phyloP scores from a whole-genome alignment of 2,797 vertebrate species.

The Myioborus miniatus region DNA sequence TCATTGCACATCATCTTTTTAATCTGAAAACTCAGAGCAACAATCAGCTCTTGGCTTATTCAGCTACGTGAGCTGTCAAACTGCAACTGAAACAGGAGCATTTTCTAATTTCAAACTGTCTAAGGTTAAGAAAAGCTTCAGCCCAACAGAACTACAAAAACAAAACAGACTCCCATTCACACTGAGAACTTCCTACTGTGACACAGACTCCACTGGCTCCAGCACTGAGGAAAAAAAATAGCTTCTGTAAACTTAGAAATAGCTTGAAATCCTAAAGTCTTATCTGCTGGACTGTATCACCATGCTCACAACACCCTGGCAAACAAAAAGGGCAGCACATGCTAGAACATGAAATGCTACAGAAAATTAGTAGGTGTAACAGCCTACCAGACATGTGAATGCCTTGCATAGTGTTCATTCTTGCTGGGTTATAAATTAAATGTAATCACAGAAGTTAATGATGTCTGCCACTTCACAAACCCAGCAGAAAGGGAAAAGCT shows the following conservation, averaged over 20 bases:
- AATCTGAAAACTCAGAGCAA: neutral
- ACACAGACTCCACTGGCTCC: conserved; percentile 4
- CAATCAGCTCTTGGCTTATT: neutral
- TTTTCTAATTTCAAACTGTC: conserved; percentile 12
- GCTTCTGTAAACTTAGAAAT: conserved; percentile 2
- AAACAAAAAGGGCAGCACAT: conserved; percentile 26
- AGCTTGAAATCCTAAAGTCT: neutral
- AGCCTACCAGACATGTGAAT: conserved; percentile 27
- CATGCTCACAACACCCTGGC: neutral
- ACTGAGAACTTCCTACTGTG: conserved; percentile 16
- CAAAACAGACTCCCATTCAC: conserved; percentile 7
- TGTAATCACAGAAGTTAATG: conserved; percentile 20
- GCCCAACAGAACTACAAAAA: conserved; percentile 6
- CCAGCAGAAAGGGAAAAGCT: conserved; percentile 12
- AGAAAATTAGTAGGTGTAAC: conserved; percentile 50
- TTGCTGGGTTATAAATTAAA: conserved; percentile 51
- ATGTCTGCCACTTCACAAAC: conserved; percentile 18
- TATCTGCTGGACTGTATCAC: neutral
- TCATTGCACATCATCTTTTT: neutral
- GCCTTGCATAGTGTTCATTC: conserved; percentile 18
- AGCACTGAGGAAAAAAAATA: neutral
- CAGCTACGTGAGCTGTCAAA: neutral
- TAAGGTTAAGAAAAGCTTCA: conserved; percentile 19
- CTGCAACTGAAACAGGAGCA: neutral
- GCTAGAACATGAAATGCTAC: conserved; percentile 15